Evolutionary conservation across 1,140 invertebrate species (phyloP).

Genomic region (Paramacrobiotus metropolitanus): DNA sequence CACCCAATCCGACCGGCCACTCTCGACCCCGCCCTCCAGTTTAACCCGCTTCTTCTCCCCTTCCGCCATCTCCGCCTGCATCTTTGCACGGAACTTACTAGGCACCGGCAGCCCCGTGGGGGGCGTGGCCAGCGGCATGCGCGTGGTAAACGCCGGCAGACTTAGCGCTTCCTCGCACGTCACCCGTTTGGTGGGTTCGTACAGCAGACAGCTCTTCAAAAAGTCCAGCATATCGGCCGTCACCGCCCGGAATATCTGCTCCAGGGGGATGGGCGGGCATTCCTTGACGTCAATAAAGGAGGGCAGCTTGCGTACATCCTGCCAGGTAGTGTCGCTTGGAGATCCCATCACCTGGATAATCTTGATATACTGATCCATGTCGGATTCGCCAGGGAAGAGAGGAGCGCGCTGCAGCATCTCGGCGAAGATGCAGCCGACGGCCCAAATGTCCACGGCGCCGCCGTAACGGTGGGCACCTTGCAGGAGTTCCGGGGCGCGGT

Average conservation of each 20-base stretch:
- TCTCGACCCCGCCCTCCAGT: no score
- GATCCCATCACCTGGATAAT: slow-evolving; percentile 83
- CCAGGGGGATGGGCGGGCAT: neutral
- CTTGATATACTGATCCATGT: slow-evolving; percentile 78
- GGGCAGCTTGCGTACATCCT: neutral
- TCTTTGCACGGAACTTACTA: neutral
- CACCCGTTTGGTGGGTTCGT: neutral
- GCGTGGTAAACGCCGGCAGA: neutral
- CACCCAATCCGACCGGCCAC: no score
- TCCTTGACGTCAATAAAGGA: neutral
- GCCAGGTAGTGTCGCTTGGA: slow-evolving; percentile 71
- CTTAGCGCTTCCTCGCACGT: neutral
- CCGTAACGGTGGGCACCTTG: slow-evolving; percentile 86
- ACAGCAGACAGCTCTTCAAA: neutral
- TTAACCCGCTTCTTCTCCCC: no score
- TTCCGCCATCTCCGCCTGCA: no score
- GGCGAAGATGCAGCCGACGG: slow-evolving; percentile 86
- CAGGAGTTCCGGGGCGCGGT: slow-evolving; percentile 68
- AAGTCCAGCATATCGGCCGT: neutral
- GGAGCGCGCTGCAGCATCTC: slow-evolving; percentile 75
- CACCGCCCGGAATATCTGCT: neutral
- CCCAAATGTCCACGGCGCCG: slow-evolving; percentile 94
- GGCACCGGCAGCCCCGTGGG: neutral
- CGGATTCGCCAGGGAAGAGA: slow-evolving; percentile 83
- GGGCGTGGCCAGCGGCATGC: neutral